Base-by-base conservation (phyloP, 2,797 vertebrate species). In the Coregonus suidteri region DNA sequence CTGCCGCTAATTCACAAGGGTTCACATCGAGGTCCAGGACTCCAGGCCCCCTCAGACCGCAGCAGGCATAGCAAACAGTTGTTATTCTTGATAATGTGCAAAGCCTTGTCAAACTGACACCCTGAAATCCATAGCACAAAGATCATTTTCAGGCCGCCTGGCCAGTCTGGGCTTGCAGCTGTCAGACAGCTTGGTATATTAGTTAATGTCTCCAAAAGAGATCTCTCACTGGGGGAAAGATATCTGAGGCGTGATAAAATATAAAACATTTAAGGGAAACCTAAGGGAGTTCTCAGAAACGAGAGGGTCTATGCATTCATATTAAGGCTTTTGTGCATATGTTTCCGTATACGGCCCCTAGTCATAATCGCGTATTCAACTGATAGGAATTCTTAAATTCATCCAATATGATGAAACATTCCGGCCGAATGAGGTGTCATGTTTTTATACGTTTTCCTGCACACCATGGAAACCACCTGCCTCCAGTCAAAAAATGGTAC, bases 91-190 rank as follows among this genome's bases (percentile, higher is more conserved):
- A 85, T 88, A 87, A 89, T 80, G 83, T 18, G 81, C 75, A 86
- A 88, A 89, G 83, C 76, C 82, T 85, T 66, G 79, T 86, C 85
- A 79, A 76, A 77, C 81, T 79, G 81, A 89, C 84, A 84, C 87
- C 82, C 79, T 84, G 71, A 83, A 81, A 84, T 51, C 69, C 78
- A 81, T 78, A 78, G 78, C 76, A 71, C 76, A 83, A 68, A 76
- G 82, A 85, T 86, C 84, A 54, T 74, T 83, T 81, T 86, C 81
- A 86, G 81, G 83, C 56, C 41, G 41, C 41, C 41, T 47, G 41
- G 41, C 41, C 11, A 9, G 41, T 47, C 9, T 2, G 41, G 41
- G 11, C 41, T 82, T 84, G 87, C 85, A 88, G 86, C 83, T 87
- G 78, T 86, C 80, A 69, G 65, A 82, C 74, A 66, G 73, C 25